Evolutionary conservation across 2,797 vertebrate species (phyloP).

Genomic region (Periophthalmus magnuspinnatus): DNA sequence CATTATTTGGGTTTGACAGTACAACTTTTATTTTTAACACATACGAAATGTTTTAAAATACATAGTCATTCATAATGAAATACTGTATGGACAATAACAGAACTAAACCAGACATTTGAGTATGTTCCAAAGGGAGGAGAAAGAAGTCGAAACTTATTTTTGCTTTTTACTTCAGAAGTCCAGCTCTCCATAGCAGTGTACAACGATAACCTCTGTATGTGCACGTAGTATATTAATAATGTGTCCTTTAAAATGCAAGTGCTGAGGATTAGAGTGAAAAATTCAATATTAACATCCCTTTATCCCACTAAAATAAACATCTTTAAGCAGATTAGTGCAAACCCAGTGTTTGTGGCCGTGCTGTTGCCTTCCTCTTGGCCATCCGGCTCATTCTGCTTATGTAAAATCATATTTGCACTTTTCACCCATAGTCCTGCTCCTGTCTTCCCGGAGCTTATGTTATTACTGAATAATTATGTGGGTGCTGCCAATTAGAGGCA

Average conservation of each 20-base stretch:
- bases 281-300: background rate
- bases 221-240: background rate
- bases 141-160: background rate
- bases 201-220: background rate
- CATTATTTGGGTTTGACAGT: too few relatives aligned
- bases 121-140: too few relatives aligned
- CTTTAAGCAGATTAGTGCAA: slow-evolving; percentile 12
- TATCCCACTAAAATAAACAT: background rate
- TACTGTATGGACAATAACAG: too few relatives aligned
- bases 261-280: slow-evolving; percentile 6
- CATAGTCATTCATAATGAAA: too few relatives aligned
- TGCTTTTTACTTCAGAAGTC: background rate
- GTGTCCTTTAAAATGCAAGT: background rate
- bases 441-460: slow-evolving; percentile 58
- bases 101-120: too few relatives aligned
- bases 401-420: slow-evolving; percentile 65
- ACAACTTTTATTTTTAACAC: too few relatives aligned
- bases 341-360: slow-evolving; percentile 21
- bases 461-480: slow-evolving; percentile 75
- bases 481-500: slow-evolving; percentile 68
- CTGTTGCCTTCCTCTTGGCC: slow-evolving; percentile 31
- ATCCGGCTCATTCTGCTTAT: slow-evolving; percentile 37
- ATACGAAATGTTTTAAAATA: too few relatives aligned
- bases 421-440: slow-evolving; percentile 40
- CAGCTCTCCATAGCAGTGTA: background rate